Evolutionary conservation across 2,113 vertebrate genomes (phyloP).

Genomic region (human): DNA sequence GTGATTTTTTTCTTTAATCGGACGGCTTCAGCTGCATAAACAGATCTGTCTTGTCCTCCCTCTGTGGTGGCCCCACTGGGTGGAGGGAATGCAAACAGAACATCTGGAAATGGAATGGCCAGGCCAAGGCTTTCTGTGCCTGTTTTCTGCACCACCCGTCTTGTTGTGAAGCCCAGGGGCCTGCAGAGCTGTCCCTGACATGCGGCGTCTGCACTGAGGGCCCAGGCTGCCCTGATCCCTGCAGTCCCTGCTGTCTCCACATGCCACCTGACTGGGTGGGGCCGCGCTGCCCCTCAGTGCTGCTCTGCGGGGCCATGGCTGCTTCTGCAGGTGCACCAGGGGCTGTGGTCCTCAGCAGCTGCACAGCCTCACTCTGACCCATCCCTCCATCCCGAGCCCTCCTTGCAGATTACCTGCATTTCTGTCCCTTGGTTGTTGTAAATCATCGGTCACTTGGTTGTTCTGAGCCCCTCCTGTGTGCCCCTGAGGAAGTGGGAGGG

Average conservation of each 20-base stretch:
- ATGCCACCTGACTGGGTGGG: too few species aligned
- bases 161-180: neutral
- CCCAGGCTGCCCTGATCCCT: neutral
- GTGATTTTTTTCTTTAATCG: neutral
- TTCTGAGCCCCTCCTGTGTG: neutral
- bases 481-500: neutral
- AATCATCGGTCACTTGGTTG: neutral
- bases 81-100: neutral
- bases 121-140: neutral
- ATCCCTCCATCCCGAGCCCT: too few species aligned
- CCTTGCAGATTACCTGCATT: accelerated
- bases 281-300: neutral
- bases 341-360: neutral
- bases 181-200: neutral
- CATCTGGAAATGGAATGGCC: neutral
- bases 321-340: neutral
- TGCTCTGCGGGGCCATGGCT: neutral
- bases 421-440: neutral
- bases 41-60: neutral
- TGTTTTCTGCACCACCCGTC: neutral
- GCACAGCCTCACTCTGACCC: accelerated
- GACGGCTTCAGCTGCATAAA: slow-evolving; percentile 19
- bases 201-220: accelerated
- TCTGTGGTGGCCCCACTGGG: accelerated
- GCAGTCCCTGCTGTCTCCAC: neutral